A percentile compares a stretch with the other conserved stretches of the same genome.
Conservation (phyloP, 2,113 vertebrate species). For the Scytalopus superciliaris region DNA sequence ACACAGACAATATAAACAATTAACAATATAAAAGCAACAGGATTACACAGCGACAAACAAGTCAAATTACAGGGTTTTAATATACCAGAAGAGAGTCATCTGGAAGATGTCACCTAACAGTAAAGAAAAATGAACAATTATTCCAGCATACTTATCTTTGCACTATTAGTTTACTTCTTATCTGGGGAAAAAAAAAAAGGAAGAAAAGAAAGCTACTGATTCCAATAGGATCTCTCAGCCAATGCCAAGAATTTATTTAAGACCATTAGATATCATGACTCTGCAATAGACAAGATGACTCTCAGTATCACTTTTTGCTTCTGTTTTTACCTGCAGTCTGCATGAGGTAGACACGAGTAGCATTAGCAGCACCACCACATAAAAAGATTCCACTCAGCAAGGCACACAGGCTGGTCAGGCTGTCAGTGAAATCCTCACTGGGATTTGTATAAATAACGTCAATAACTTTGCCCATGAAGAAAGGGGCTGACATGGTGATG, state of each 20-base stretch:
- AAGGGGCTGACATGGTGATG: conserved; percentile 96
- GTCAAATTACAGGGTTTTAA: not conserved
- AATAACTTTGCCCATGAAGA: conserved; percentile 92
- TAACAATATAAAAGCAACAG: not conserved
- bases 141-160: not conserved
- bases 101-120: not conserved
- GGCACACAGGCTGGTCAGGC: conserved; percentile 84
- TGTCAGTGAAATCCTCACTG: conserved; percentile 70
- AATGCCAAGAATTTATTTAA: not conserved
- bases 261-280: not conserved
- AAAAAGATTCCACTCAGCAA: conserved; percentile 87
- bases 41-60: not conserved
- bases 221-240: not conserved
- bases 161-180: not conserved
- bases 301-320: not conserved
- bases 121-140: not conserved
- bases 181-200: not conserved
- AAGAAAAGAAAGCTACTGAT: not conserved
- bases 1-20: not conserved
- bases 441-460: conserved; percentile 88
- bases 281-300: not conserved
- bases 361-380: conserved; percentile 90
- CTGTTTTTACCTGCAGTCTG: conserved; percentile 86
- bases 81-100: not conserved
- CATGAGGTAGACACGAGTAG: conserved; percentile 93